These are phyloP conservation scores for Drosophila fuyamai DNA, from an alignment of 1,140 invertebrate species.

Conservation along the genomic window DNA sequence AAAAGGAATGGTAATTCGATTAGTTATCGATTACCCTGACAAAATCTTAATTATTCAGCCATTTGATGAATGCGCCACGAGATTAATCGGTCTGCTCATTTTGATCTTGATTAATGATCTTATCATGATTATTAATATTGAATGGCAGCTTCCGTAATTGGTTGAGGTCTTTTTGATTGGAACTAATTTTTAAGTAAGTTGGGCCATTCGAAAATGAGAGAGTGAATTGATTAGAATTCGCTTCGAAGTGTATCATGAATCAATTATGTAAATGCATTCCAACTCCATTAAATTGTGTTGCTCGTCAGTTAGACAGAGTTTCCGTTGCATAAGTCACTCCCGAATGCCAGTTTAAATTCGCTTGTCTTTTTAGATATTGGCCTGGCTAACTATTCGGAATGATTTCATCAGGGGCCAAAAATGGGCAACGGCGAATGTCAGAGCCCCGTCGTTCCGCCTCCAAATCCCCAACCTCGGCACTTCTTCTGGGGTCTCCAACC, in stretches of 20 bases:
- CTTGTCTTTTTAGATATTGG: slow-evolving; percentile 8
- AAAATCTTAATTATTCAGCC: slow-evolving; percentile 29
- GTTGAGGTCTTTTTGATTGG: not conserved
- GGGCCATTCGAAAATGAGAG: not conserved
- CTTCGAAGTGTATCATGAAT: not conserved
- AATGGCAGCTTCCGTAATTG: not conserved
- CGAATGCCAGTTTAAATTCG: not conserved
- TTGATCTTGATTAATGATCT: slow-evolving; percentile 7
- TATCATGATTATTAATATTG: not conserved
- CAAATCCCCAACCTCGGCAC: slow-evolving; percentile 18
- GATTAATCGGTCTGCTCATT: slow-evolving; percentile 6
- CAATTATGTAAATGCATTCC: not conserved
- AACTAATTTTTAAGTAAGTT: not conserved
- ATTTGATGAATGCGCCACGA: not conserved
- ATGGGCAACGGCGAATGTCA: slow-evolving; percentile 50
- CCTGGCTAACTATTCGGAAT: slow-evolving; percentile 53
- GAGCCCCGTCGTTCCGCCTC: slow-evolving; percentile 48
- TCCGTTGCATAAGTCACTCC: slow-evolving; percentile 43
- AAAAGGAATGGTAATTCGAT: slow-evolving; percentile 13
- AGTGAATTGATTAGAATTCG: not conserved
- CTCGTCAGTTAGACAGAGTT: not conserved
- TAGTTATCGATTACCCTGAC: slow-evolving; percentile 30
- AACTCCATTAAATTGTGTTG: not conserved
- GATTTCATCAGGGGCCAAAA: slow-evolving; percentile 63
- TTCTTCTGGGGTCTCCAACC: slow-evolving; percentile 1